Percentiles rank a stretch among this genome's conserved stretches.
Evolutionary conservation across 1,140 invertebrate genomes (phyloP).

Genomic region (Eubasilissa regina): DNA sequence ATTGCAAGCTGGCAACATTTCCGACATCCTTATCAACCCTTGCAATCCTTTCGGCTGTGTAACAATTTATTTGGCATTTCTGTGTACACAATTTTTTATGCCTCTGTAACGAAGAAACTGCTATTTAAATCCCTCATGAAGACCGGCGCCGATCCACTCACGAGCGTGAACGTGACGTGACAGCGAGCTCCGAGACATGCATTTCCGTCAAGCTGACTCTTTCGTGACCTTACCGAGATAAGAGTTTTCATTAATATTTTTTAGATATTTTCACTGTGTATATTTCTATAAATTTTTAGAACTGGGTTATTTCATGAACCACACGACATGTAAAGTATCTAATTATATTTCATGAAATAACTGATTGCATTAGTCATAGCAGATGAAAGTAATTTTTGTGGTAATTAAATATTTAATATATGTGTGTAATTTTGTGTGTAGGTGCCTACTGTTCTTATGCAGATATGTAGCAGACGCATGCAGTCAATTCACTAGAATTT

Average conservation of each 20-base stretch:
- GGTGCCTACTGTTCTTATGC: too few relatives aligned
- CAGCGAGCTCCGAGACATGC: background rate
- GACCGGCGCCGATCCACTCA: constrained; percentile 5
- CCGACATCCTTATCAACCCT: constrained; percentile 16
- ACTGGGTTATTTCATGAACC: too few relatives aligned
- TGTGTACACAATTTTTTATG: constrained; percentile 1
- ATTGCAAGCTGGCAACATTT: background rate
- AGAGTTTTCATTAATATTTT: too few relatives aligned
- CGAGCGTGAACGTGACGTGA: background rate
- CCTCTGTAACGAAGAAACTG: background rate
- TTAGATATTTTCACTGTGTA: too few relatives aligned
- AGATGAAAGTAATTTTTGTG: too few relatives aligned
- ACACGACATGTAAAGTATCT: too few relatives aligned
- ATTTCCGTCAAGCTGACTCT: constrained; percentile 11
- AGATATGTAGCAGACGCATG: too few relatives aligned
- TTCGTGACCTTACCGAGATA: background rate
- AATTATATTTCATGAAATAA: too few relatives aligned
- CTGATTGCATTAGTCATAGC: too few relatives aligned
- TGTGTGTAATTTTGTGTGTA: too few relatives aligned
- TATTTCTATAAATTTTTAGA: background rate
- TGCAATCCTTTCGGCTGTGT: constrained; percentile 43
- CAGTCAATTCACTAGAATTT: too few relatives aligned
- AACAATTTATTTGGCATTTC: constrained; percentile 47
- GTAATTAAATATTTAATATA: too few relatives aligned
- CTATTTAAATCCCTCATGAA: background rate